Percentiles rank a stretch among this genome's conserved stretches.
These are phyloP conservation scores for Spea hammondii DNA, from an alignment of 2,797 vertebrate species.

Conservation along the genomic window DNA sequence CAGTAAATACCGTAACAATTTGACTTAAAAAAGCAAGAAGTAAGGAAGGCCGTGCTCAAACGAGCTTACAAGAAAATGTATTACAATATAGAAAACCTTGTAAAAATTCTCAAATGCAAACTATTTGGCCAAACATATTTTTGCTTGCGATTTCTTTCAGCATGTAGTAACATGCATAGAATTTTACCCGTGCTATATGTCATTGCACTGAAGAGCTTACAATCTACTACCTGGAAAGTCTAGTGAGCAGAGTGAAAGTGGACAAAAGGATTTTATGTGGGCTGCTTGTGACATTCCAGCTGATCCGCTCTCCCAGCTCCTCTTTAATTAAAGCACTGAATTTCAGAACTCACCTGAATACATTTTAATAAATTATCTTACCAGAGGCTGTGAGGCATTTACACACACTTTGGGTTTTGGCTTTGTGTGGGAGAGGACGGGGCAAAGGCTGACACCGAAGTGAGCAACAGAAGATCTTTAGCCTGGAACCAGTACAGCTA, in stretches of 20 bases:
- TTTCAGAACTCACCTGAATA: conserved; percentile 42
- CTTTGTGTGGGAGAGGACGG: conserved; percentile 39
- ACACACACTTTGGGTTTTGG: conserved; percentile 32
- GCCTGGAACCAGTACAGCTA: conserved; percentile 16
- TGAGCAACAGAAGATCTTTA: conserved; percentile 6
- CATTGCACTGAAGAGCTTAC: background rate
- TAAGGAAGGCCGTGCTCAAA: too few species aligned
- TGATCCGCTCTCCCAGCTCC: conserved; percentile 24
- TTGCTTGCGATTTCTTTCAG: background rate
- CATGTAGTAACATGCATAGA: background rate
- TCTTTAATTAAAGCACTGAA: conserved; percentile 38
- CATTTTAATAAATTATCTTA: conserved; percentile 48
- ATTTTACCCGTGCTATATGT: background rate
- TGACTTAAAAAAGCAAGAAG: too few species aligned
- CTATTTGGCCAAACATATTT: background rate
- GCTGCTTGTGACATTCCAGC: conserved; percentile 18
- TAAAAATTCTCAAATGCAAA: background rate
- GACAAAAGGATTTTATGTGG: background rate
- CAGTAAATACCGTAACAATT: too few species aligned
- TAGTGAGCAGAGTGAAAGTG: background rate
- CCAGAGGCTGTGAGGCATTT: conserved; percentile 14
- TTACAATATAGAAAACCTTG: background rate
- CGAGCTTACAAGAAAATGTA: too few species aligned
- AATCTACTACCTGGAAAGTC: background rate
- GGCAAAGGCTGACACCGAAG: conserved; percentile 36